phyloP scores from a whole-genome alignment of 2,888 invertebrate genomes.

The Acronicta psi region DNA sequence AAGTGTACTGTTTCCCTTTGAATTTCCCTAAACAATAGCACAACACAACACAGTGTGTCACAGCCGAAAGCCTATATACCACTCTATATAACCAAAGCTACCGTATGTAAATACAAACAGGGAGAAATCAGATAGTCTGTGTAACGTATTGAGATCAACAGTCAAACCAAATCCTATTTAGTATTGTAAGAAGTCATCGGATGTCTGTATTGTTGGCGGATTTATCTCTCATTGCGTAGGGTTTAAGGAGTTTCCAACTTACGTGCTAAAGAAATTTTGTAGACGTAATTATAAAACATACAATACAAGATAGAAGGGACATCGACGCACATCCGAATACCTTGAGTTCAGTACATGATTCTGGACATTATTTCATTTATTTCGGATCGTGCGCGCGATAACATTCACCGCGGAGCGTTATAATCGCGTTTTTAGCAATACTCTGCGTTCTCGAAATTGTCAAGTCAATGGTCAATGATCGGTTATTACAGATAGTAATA shows the following conservation, averaged over 20 bases:
- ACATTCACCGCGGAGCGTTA: too few relatives aligned
- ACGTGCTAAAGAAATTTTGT: too few relatives aligned
- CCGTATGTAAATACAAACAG: conserved; percentile 26
- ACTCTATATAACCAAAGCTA: background rate
- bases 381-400: too few relatives aligned
- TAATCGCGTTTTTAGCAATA: too few relatives aligned
- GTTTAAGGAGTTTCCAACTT: background rate
- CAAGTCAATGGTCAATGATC: too few relatives aligned
- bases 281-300: too few relatives aligned
- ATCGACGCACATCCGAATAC: too few relatives aligned
- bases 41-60: conserved; percentile 12
- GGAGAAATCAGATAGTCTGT: conserved; percentile 32
- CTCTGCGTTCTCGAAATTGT: too few relatives aligned
- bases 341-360: too few relatives aligned
- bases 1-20: background rate
- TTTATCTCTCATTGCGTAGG: conserved; percentile 14
- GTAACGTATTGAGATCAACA: conserved; percentile 19
- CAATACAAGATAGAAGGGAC: too few relatives aligned
- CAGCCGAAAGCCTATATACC: conserved; percentile 16
- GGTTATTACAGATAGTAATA: too few relatives aligned
- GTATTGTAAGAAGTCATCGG: conserved; percentile 23
- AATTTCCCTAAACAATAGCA: background rate
- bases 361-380: too few relatives aligned
- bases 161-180: conserved; percentile 38
- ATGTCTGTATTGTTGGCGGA: conserved; percentile 12